These are phyloP conservation scores for Lasius platythorax DNA, from an alignment of 2,888 invertebrate genomes.

Conservation along the genomic window DNA sequence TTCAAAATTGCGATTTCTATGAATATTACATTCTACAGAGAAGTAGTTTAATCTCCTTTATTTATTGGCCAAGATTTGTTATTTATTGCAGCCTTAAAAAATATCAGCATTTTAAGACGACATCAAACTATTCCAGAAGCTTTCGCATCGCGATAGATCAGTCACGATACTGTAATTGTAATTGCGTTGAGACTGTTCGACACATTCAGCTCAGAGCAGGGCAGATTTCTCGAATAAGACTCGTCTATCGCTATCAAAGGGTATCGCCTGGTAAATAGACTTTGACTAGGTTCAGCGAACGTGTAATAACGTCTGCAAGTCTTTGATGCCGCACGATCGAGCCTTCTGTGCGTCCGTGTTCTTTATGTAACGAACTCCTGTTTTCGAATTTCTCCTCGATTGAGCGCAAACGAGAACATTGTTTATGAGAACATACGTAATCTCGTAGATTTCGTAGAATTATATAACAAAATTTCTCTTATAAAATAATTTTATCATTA, in stretches of 20 bases:
- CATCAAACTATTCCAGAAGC: not conserved
- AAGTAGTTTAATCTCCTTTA: not conserved
- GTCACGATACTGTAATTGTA: slow-evolving; percentile 14
- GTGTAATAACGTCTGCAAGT: slow-evolving; percentile 47
- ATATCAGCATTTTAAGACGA: not conserved
- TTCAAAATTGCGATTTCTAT: not conserved
- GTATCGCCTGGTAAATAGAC: slow-evolving; percentile 55
- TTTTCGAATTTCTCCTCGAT: not conserved
- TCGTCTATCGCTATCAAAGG: slow-evolving; percentile 38
- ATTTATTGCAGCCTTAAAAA: not conserved
- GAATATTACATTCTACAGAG: not conserved
- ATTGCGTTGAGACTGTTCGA: slow-evolving; percentile 45
- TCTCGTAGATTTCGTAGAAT: not conserved
- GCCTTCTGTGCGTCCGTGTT: not conserved
- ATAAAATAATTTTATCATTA: not conserved
- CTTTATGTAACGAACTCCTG: slow-evolving; percentile 8
- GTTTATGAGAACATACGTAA: not conserved
- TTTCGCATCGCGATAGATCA: slow-evolving; percentile 3
- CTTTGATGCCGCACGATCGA: slow-evolving; percentile 40
- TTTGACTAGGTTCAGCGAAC: slow-evolving; percentile 33
- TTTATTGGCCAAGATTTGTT: not conserved
- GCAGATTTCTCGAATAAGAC: slow-evolving; percentile 8
- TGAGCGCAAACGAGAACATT: not conserved
- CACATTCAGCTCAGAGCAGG: not conserved
- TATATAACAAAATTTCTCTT: not conserved